Evolutionary conservation across 1,140 invertebrate species (phyloP), one percentile per base, ranked within the genome.

Genomic region (Neodiprion virginianus): DNA sequence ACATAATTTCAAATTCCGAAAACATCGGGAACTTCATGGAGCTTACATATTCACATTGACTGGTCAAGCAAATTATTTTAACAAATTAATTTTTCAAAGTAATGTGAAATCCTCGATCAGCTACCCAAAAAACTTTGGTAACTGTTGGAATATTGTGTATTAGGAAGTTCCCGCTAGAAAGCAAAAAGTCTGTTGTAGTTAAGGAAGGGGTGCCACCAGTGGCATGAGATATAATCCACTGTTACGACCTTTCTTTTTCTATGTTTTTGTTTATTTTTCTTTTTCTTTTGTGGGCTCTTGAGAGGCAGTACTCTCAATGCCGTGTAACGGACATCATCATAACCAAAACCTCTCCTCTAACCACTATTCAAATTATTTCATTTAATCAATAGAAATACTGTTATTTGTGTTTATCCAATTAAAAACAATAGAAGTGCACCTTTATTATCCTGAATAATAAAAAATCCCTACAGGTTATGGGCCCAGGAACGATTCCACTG

Each of bases 401-500:
- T 21, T 21, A 21, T 21, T 21, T 21, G 17, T 21, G 17, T 21
- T 21, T 21, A 21, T 21, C 17, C 17, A 21, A 21, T 21, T 21
- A 21, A 21, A 21, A 21, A 21, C 17, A 21, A 21, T 21, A 21
- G 17, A 21, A 21, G 17, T 21, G 17, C 17, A 21, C 17, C 17
- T 21, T 21, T 21, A 21, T 21, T 21, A 21, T 21, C 17, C 0
- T 21, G 17, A 21, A 21, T 73, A 48, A 10, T 17, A 49, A 11
- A 8, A 72, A 21, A 72, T 7, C 10, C 17, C 47, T 65, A 17
- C 48, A 72, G 71, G 71, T 53, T 53, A 72, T 72, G 71, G 71
- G 71, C 71, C 71, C 71, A 72, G 49, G 1, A 72, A 61, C 53
- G n/a, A 7, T 5, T 61, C 5, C 7, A 61, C 53, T 61, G 53